Evolutionary conservation across 2,797 vertebrate genomes (phyloP), one percentile per base, ranked within the genome.

Genomic region (Epinephelus coioides): DNA sequence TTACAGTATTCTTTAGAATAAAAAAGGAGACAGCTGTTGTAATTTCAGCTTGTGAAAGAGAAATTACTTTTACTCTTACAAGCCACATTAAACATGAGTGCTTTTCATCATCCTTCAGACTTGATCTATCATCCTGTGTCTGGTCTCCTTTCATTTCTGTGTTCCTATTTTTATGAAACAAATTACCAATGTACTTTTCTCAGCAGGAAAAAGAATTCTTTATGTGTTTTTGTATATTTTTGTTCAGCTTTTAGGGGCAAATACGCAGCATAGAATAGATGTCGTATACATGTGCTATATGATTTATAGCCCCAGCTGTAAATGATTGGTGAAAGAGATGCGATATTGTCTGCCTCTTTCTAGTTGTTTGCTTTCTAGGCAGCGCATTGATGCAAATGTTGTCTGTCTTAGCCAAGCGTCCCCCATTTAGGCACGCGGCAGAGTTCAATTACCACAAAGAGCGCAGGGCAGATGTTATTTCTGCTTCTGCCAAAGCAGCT

Each of bases 401-500:
- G 67, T 76, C 80, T 75, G 61, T 69, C 63, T 83, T 54, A 57
- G 72, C 79, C 78, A 77, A 79, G 78, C 69, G 15, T 75, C 72
- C 19, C 69, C 70, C 82, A 79, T 91, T 88, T 80, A 87, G 84
- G 63, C 65, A 25, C 53, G 80, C 72, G 46, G 73, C 79, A 76
- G 86, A 91, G 87, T 91, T 90, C 90, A 88, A 87, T 94, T 93
- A 91, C 83, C 82, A 87, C 73, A 69, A 69, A 75, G 84, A 86
- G 85, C 14, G 13, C 18, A 76, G 84, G 84, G 61, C 78, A 80
- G 76, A 77, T 63, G 3, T 77, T 87, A 82, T 92, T 82, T 90
- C 82, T 55, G 76, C 76, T 70, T 56, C 76, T 82, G 78, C 78
- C 84, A 85, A 67, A 89, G 81, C 76, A 72, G 89, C 78, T 81